Evolutionary conservation across 1,140 invertebrate species (phyloP), one percentile per base, ranked within the genome.

Genomic region (Brachionus paranguensis): DNA sequence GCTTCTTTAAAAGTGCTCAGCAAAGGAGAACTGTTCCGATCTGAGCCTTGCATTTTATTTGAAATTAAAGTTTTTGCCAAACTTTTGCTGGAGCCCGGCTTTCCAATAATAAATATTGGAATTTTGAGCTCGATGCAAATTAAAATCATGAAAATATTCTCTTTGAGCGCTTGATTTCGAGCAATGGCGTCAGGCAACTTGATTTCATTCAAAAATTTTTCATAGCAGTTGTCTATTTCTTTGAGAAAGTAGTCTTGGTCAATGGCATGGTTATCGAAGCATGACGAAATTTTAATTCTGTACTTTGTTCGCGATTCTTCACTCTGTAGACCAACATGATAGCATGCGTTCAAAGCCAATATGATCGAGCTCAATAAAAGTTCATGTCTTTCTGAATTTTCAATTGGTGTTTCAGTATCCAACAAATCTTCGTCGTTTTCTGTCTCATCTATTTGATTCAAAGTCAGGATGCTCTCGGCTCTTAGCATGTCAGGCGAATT

Each of bases 81-180:
- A 17, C 87, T 88, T 81, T 89, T 89, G 24, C 86, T 87, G 60
- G 87, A 87, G 20, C 88, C 88, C 29, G 88, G 88, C 85, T 87
- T 88, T 10, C 88, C 88, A 47, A 88, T 86, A 45, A 88, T 83
- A 83, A 88, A 88, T 24, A 88, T 78, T 24, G 88, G 88, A 14
- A 88, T 87, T 11, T 86, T 84, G 6, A 86, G 74, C 53, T 87
- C 87, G 45, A 88, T 87, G 78, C 87, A 88, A 24, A 87, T 84
- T 12, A 88, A 85, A 87, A 88, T 88, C 86, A 88, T 86, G 43
- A 88, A 88, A 12, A 88, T 84, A 64, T 88, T 88, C 78, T 88
- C 88, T 78, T 86, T 87, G 60, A 88, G 85, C 3, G 88, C 88
- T 60, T 87, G 86, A 84, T 89, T 89, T 14, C 84, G 81, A 6